Evolutionary conservation across 92 coral and sea anemone species (phyloP), one percentile per base, ranked within the genome.

Genomic region (Virgularia gustaviana): DNA sequence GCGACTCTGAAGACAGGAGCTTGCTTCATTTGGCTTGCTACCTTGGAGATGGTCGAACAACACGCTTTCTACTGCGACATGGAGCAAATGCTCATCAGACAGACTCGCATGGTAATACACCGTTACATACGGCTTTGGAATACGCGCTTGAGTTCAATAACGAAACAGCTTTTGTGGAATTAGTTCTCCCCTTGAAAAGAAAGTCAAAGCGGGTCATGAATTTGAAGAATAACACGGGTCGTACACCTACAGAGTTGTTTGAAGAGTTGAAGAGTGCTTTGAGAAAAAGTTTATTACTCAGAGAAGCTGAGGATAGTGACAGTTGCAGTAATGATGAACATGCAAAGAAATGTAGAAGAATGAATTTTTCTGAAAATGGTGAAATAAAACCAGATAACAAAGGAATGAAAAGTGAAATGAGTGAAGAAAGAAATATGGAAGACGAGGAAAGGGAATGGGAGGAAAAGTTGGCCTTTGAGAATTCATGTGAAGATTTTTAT

Each of bases 81-180:
- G 99, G 96, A 25, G 99, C 92, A 11, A 44, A 77, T 25, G 53
- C 83, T 9, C 79, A 63, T 67, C 81, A 55, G 54, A 74, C 56
- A 52, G 99, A 94, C 80, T 63, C 56, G 18, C 66, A 68, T 28
- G 88, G 84, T 9, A 84, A 94, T 63, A 94, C 96, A 9, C 84
- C 99, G 22, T 63, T 94, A 47, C 96, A 94, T 74, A 63, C 84
- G 35, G 99, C 99, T 20, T 80, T 94, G 25, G 76, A 83, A 10
- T 84, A 75, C 52, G 91, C 89, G 0, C 25, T 89, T 52, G 90
- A 89, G 49, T 68, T 78, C 18, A 32, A 77, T 49, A 77, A 70
- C 16, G 57, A 63, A n/a, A 54, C 79, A 0, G 72, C 79, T 4
- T 87, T 73, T 45, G 41, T 71, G 39, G 90, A 89, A 8, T 41